Base-by-base conservation (phyloP, 2,888 invertebrate species). In the Ephialtes manifestator region DNA sequence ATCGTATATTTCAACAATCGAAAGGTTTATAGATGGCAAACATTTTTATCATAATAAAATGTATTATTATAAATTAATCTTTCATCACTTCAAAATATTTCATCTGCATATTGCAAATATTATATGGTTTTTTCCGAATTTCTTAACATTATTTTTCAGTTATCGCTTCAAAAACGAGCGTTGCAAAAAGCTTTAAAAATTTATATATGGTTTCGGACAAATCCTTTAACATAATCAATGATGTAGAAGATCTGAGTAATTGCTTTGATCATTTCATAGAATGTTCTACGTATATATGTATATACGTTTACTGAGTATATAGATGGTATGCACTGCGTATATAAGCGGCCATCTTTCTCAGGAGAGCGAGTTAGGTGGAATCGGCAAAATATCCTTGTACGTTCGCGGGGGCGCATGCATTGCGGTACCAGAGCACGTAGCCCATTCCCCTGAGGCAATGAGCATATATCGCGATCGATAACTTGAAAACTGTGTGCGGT, bases 371-470 rank as follows among this genome's bases (percentile, higher is more conserved):
- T 78, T 74, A 28, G 67, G 65, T 55, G 68, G 63, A 53, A 60
- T 78, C 48, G 74, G 58, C 67, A 65, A 72, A 77, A 84, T 84
- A 77, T 72, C 63, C 76, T 65, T 48, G 60, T 78, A 89, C 88
- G 89, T 88, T 85, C 86, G 39, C 39, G 63, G 20, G 39, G 82
- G 76, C 31, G 81, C 72, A 88, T 85, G 88, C 87, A 91, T 92
- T 90, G 89, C 86, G 87, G 87, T 88, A 89, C 89, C 81, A 79
- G 79, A 88, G 90, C 92, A 92, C 92, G 92, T 92, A 91, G 80
- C 78, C 88, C 83, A 88, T 90, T 89, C 84, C 89, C 85, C 55
- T 60, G 81, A 85, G 88, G 89, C 90, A 88, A 89, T 87, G 88
- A 89, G 86, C 88, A 84, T 90, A 88, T 87, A 89, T 90, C 86